Percentiles rank a stretch among this genome's conserved stretches.
Conservation (phyloP, 2,888 invertebrate species). For the Dorcus hopei region DNA sequence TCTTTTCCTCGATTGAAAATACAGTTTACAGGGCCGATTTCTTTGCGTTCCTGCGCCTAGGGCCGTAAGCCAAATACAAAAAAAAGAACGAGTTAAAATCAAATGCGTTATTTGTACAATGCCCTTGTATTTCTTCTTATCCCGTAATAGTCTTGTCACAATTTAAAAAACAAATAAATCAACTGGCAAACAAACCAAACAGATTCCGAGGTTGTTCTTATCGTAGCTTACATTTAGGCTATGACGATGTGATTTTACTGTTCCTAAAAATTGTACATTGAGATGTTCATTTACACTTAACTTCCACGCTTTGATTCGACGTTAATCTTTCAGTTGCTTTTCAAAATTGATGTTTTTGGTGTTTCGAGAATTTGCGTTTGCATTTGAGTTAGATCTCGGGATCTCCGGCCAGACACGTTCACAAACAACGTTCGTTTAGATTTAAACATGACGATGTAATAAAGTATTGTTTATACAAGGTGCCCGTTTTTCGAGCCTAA, state of each 20-base stretch:
- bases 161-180: slow-evolving; percentile 17
- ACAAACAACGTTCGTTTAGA: slow-evolving; percentile 34
- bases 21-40: slow-evolving; percentile 35
- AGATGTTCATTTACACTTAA: slow-evolving; percentile 43
- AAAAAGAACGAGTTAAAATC: not conserved
- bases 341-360: slow-evolving; percentile 50
- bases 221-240: slow-evolving; percentile 43
- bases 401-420: slow-evolving; percentile 40
- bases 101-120: slow-evolving; percentile 8
- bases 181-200: slow-evolving; percentile 11
- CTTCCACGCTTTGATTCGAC: slow-evolving; percentile 32
- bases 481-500: too few relatives aligned
- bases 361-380: slow-evolving; percentile 36
- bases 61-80: not conserved
- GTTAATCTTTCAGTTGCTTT: slow-evolving; percentile 38
- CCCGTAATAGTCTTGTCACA: slow-evolving; percentile 42
- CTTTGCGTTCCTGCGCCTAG: slow-evolving; percentile 12
- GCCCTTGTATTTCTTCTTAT: slow-evolving; percentile 41
- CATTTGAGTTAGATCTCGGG: slow-evolving; percentile 38
- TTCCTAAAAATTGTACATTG: slow-evolving; percentile 47
- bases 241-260: slow-evolving; percentile 48
- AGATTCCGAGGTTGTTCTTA: slow-evolving; percentile 42
- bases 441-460: slow-evolving; percentile 34
- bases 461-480: slow-evolving; percentile 45
- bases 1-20: slow-evolving; percentile 1